These are phyloP conservation scores for Dendroctonus ponderosae DNA, from an alignment of 1,140 invertebrate species.

Conservation along the genomic window DNA sequence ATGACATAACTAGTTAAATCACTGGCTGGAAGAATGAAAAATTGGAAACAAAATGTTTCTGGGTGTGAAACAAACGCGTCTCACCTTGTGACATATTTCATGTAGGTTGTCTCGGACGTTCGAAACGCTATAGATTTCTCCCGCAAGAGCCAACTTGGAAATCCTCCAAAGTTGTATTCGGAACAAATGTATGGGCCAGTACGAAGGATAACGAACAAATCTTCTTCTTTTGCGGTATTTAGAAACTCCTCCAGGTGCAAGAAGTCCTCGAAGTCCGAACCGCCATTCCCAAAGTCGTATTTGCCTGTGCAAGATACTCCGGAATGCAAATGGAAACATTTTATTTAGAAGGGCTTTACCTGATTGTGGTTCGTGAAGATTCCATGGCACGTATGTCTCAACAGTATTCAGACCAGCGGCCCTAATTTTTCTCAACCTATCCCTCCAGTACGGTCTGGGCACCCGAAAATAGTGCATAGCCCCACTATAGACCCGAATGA, in stretches of 20 bases:
- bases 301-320: slow-evolving; percentile 48
- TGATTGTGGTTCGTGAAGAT: slow-evolving; percentile 71
- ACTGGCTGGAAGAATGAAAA: too few species aligned
- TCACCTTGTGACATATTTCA: slow-evolving; percentile 53
- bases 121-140: slow-evolving; percentile 51
- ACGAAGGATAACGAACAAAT: slow-evolving; percentile 78
- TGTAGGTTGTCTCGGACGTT: slow-evolving; percentile 53
- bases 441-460: slow-evolving; percentile 56
- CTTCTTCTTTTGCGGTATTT: slow-evolving; percentile 73
- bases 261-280: slow-evolving; percentile 68
- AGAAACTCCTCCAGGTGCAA: slow-evolving; percentile 65
- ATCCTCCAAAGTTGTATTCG: slow-evolving; percentile 64
- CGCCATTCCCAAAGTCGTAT: slow-evolving; percentile 70
- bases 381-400: slow-evolving; percentile 94
- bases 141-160: slow-evolving; percentile 40
- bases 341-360: slow-evolving; percentile 44
- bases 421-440: slow-evolving; percentile 60
- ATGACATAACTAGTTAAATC: too few species aligned
- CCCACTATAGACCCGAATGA: slow-evolving; percentile 55
- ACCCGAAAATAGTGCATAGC: slow-evolving; percentile 91
- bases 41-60: neutral
- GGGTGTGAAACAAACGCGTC: too few species aligned
- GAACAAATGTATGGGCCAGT: slow-evolving; percentile 94
- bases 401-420: slow-evolving; percentile 57
- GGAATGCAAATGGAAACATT: neutral